Percentiles rank a stretch among this genome's conserved stretches.
phyloP scores from a whole-genome alignment of 2,888 invertebrate genomes.

The Calameuta idolon region DNA sequence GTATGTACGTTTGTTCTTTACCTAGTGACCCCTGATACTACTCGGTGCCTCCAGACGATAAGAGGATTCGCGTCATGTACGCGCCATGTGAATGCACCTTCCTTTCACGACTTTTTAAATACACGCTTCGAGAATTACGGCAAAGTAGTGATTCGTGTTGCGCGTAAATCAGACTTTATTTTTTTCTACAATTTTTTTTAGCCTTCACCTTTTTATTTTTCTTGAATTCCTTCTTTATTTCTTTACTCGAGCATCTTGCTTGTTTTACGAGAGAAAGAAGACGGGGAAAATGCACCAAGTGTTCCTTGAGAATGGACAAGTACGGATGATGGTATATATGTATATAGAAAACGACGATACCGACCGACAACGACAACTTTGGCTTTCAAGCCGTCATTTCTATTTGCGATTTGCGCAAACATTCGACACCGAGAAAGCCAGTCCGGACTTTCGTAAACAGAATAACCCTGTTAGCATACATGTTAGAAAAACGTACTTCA shows the following conservation, averaged over 20 bases:
- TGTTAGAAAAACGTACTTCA: too few relatives aligned
- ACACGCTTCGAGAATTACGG: background rate
- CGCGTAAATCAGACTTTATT: background rate
- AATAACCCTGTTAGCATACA: background rate
- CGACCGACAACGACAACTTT: too few relatives aligned
- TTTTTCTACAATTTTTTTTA: background rate
- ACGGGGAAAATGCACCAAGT: constrained; percentile 1
- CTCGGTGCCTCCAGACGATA: constrained; percentile 8
- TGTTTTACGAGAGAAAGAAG: background rate
- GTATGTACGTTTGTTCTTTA: constrained; percentile 17
- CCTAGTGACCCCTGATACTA: constrained; percentile 43
- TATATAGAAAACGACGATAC: too few relatives aligned
- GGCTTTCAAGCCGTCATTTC: too few relatives aligned
- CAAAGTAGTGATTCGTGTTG: background rate
- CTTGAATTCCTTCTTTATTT: background rate
- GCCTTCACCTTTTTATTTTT: background rate
- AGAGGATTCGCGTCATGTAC: background rate
- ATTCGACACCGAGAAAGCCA: too few relatives aligned
- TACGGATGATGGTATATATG: background rate
- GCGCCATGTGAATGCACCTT: background rate
- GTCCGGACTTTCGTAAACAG: too few relatives aligned
- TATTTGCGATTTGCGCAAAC: too few relatives aligned
- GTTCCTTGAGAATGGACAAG: background rate
- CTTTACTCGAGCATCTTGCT: background rate
- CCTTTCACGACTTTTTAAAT: background rate